Evolutionary conservation across 2,113 vertebrate genomes (phyloP).

Genomic region (Meleagris gallopavo): DNA sequence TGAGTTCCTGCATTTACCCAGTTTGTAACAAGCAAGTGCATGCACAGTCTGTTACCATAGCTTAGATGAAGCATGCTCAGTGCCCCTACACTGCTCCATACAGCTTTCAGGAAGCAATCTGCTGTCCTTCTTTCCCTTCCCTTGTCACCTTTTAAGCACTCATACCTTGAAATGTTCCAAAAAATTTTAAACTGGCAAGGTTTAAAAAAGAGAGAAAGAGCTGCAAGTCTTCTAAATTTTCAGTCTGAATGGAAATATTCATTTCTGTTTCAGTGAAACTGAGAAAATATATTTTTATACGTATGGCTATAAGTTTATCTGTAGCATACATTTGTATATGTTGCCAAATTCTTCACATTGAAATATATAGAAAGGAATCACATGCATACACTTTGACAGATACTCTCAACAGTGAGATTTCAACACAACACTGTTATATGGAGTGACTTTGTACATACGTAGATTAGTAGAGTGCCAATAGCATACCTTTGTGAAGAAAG

Average conservation of each 20-base stretch:
- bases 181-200: neutral
- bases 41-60: accelerated
- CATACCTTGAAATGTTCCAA: neutral
- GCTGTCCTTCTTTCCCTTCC: neutral
- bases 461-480: neutral
- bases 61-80: neutral
- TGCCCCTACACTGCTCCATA: neutral
- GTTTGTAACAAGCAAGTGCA: accelerated
- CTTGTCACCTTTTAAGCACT: neutral
- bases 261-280: neutral
- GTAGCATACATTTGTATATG: neutral
- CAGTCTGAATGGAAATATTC: neutral
- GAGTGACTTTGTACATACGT: neutral
- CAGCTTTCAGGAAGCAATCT: neutral
- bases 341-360: neutral
- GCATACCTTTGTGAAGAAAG: neutral
- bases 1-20: neutral
- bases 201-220: neutral
- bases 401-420: neutral
- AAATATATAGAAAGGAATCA: neutral
- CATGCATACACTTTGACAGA: neutral
- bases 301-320: neutral
- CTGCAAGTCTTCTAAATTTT: neutral
- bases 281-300: neutral
- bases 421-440: neutral